Percentiles rank a stretch among this genome's conserved stretches.
Evolutionary conservation across 2,113 vertebrate genomes (phyloP).

Genomic region (Pygoscelis antarcticus): DNA sequence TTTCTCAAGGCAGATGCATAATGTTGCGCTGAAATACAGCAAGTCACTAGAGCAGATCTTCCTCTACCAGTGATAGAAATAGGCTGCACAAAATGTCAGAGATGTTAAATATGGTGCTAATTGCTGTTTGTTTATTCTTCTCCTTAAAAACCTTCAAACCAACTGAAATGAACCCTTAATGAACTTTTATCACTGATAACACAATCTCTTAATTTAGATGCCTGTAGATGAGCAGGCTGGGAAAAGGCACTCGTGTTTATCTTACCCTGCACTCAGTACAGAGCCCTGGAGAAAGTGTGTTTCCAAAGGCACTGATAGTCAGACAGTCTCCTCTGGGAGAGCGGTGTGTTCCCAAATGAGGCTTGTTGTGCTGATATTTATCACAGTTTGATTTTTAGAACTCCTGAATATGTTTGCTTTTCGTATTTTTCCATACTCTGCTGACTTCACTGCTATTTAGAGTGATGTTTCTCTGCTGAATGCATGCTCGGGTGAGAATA

Average conservation of each 20-base stretch:
- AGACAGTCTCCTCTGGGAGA: conserved; percentile 3
- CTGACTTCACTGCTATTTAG: background rate
- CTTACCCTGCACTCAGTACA: background rate
- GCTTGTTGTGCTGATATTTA: conserved; percentile 38
- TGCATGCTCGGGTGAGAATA: fast-evolving
- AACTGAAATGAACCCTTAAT: background rate
- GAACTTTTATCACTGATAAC: conserved; percentile 53
- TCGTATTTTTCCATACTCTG: background rate
- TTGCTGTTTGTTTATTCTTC: conserved; percentile 45
- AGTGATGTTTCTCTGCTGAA: background rate
- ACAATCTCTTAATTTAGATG: conserved; percentile 42
- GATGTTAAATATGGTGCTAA: conserved; percentile 36
- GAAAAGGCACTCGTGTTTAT: conserved; percentile 7
- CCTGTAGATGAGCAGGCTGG: conserved; percentile 28
- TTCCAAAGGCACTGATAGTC: background rate
- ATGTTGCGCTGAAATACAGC: background rate
- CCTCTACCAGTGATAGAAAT: background rate
- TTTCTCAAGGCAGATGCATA: background rate
- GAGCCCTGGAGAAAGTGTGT: conserved; percentile 30
- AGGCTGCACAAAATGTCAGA: background rate
- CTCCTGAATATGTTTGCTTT: background rate
- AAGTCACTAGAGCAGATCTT: background rate
- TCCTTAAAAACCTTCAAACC: conserved; percentile 33
- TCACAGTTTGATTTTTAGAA: background rate
- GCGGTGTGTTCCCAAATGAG: background rate